These are phyloP conservation scores for Chloropsis hardwickii DNA, from an alignment of 2,113 vertebrate genomes.

Conservation along the genomic window DNA sequence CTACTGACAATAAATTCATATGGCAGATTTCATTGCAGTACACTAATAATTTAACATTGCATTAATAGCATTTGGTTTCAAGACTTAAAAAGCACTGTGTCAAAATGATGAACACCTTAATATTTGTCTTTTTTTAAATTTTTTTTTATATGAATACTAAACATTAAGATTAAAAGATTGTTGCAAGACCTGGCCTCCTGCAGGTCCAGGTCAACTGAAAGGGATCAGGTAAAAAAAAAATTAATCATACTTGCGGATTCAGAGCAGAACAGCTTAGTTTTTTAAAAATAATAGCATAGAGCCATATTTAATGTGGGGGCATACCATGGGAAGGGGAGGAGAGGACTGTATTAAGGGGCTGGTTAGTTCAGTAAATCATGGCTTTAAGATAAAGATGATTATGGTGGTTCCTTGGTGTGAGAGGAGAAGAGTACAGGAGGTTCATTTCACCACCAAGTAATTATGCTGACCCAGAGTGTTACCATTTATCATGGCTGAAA, in stretches of 20 bases:
- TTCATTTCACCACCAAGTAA: constrained; percentile 93
- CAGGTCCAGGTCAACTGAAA: constrained; percentile 58
- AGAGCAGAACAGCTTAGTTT: background rate
- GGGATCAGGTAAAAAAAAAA: background rate
- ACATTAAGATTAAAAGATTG: constrained; percentile 54
- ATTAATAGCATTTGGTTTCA: background rate
- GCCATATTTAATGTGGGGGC: background rate
- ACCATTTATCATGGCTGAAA: constrained; percentile 91
- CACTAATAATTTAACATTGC: background rate
- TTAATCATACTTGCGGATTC: background rate
- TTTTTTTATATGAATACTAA: background rate
- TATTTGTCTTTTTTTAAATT: background rate
- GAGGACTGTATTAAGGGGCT: constrained; percentile 51
- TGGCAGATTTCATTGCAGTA: background rate
- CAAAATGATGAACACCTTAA: background rate
- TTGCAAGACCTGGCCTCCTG: constrained; percentile 24
- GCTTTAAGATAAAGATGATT: constrained; percentile 68
- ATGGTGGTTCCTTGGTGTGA: constrained; percentile 32
- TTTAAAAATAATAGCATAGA: background rate
- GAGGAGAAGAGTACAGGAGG: constrained; percentile 68
- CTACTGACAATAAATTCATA: constrained; percentile 17
- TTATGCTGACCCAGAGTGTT: constrained; percentile 82
- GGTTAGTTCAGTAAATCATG: constrained; percentile 74
- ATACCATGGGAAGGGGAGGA: background rate
- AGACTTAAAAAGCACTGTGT: background rate